A percentile compares a stretch with the other conserved stretches of the same genome.
Conservation (phyloP, 2,113 vertebrate genomes). For the Myrmophylax atrothorax region DNA sequence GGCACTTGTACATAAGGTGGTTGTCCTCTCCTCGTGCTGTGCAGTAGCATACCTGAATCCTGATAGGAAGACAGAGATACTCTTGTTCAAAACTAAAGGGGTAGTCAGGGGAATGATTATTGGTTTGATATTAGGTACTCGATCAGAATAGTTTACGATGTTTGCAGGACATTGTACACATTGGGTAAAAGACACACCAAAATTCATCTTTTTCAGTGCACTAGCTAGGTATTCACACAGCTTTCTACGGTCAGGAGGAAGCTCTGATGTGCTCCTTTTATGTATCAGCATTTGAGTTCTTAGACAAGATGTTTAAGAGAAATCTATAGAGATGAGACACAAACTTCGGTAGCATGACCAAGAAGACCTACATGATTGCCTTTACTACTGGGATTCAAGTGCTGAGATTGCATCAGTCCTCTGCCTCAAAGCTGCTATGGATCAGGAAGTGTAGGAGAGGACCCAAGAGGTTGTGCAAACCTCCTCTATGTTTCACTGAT, state of each 20-base stretch:
- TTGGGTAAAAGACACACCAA: background rate
- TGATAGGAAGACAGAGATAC: background rate
- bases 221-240: background rate
- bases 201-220: background rate
- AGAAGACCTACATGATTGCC: background rate
- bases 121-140: background rate
- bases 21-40: background rate
- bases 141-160: background rate
- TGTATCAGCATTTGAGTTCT: background rate
- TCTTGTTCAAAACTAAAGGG: background rate
- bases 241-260: background rate
- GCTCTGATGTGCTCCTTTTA: background rate
- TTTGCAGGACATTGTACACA: background rate
- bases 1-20: background rate
- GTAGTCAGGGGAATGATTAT: background rate
- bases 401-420: background rate
- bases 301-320: background rate
- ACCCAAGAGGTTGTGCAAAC: background rate
- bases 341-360: background rate
- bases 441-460: background rate
- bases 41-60: background rate
- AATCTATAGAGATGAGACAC: background rate
- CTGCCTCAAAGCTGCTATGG: background rate
- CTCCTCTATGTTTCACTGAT: background rate
- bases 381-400: background rate